Percentiles rank a stretch among this genome's conserved stretches.
phyloP scores from a whole-genome alignment of 2,888 invertebrate genomes.

The Odontocolon sp. region DNA sequence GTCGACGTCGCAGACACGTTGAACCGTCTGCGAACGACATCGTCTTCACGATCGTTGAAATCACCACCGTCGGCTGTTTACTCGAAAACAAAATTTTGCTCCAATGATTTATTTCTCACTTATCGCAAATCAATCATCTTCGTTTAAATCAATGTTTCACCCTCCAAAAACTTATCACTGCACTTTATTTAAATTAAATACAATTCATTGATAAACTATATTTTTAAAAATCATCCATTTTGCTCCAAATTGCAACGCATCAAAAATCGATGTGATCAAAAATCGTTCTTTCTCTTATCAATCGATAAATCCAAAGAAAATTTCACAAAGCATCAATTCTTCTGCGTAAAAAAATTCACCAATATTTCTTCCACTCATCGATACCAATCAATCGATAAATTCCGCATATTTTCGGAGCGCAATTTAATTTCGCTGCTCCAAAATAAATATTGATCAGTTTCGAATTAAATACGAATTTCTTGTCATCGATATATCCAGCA shows the following conservation, averaged over 20 bases:
- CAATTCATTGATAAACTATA: background rate
- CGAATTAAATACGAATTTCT: slow-evolving; percentile 17
- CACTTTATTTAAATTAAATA: background rate
- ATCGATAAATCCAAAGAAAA: background rate
- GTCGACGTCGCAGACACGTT: slow-evolving; percentile 61
- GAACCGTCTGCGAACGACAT: slow-evolving; percentile 55
- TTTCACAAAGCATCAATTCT: too few species aligned
- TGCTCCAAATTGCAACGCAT: too few species aligned
- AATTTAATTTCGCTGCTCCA: background rate
- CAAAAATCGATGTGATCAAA: too few species aligned
- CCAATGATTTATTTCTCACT: background rate
- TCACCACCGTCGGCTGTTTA: slow-evolving; percentile 55
- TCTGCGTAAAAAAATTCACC: too few species aligned
- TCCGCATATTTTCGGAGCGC: too few species aligned
- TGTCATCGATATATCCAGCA: slow-evolving; percentile 13
- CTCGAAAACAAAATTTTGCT: background rate
- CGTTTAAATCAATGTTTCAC: background rate
- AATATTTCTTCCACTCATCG: too few species aligned
- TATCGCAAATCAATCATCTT: background rate
- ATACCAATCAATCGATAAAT: too few species aligned
- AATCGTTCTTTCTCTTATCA: slow-evolving; percentile 22
- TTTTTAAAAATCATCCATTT: slow-evolving; percentile 14
- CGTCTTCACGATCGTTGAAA: slow-evolving; percentile 68
- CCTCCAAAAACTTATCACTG: background rate
- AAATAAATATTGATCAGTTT: slow-evolving; percentile 50